A percentile compares a stretch with the other conserved stretches of the same genome.
Evolutionary conservation across 1,140 invertebrate genomes (phyloP).

Genomic region (Euglossa dilemma): DNA sequence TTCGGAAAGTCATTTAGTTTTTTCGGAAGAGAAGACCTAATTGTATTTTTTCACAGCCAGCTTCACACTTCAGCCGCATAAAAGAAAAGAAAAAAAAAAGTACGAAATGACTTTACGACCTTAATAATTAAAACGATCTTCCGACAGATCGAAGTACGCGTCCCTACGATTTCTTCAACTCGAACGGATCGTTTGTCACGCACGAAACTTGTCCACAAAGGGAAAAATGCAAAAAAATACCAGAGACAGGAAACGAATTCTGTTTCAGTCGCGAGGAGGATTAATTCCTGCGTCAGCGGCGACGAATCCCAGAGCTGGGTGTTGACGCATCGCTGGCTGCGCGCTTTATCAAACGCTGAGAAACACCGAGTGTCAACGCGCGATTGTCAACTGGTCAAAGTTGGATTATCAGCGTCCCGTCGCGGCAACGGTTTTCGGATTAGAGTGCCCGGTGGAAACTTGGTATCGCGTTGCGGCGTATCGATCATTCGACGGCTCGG

Average conservation of each 20-base stretch:
- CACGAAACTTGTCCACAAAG: background rate
- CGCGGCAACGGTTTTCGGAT: slow-evolving; percentile 28
- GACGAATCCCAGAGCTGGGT: background rate
- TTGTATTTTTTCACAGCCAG: too few relatives aligned
- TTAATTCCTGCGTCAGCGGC: slow-evolving; percentile 3
- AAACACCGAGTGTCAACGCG: background rate
- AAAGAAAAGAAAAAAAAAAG: too few relatives aligned
- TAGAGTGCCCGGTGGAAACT: slow-evolving; percentile 15
- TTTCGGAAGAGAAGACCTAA: too few relatives aligned
- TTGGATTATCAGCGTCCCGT: slow-evolving; percentile 33
- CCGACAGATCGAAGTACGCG: too few relatives aligned
- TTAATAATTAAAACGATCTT: background rate
- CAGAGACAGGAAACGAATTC: background rate
- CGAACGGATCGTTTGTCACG: background rate
- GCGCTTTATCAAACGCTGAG: background rate
- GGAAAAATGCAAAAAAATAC: background rate
- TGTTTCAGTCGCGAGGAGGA: background rate
- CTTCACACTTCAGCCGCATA: too few relatives aligned
- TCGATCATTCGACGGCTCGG: background rate
- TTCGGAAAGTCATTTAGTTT: too few relatives aligned
- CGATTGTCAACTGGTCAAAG: slow-evolving; percentile 34
- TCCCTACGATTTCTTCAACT: background rate
- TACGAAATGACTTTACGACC: too few relatives aligned
- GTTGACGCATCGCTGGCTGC: background rate
- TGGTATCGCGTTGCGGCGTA: slow-evolving; percentile 20